phyloP scores from a whole-genome alignment of 2,888 invertebrate genomes.

The Parnassius glacialis region DNA sequence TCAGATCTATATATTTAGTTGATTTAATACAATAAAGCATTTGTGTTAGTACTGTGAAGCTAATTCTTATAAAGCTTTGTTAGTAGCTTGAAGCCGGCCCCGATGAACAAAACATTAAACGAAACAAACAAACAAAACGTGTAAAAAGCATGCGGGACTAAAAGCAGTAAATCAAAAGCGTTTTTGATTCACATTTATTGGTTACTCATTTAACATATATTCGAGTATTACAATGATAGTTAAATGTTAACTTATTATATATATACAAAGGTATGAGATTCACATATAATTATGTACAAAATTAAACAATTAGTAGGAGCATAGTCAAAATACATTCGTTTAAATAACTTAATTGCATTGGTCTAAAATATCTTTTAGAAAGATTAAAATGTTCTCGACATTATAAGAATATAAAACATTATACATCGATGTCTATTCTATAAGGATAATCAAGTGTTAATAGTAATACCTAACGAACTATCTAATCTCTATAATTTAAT shows the following conservation, averaged over 20 bases:
- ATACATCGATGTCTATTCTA: background rate
- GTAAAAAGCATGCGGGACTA: slow-evolving; percentile 74
- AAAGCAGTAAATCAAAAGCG: slow-evolving; percentile 77
- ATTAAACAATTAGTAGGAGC: slow-evolving; percentile 1
- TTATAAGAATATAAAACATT: background rate
- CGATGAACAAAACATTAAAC: slow-evolving; percentile 43
- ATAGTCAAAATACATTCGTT: slow-evolving; percentile 26
- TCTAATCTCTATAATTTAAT: no score
- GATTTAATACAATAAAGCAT: background rate
- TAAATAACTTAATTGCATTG: slow-evolving; percentile 31
- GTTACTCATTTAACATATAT: slow-evolving; percentile 64
- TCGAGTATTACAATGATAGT: slow-evolving; percentile 60
- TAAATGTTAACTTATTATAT: slow-evolving; percentile 40
- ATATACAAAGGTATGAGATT: slow-evolving; percentile 32
- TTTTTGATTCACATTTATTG: slow-evolving; percentile 75
- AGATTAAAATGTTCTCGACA: slow-evolving; percentile 11
- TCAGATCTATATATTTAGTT: background rate
- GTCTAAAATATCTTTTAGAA: slow-evolving; percentile 27
- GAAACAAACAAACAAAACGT: slow-evolving; percentile 45
- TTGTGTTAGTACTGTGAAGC: slow-evolving; percentile 3
- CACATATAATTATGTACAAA: slow-evolving; percentile 26
- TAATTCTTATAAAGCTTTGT: slow-evolving; percentile 12
- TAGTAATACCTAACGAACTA: no score
- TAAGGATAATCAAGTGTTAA: background rate
- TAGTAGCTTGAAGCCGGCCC: slow-evolving; percentile 56